phyloP scores from a whole-genome alignment of 2,888 invertebrate genomes.

The Spisula solida region DNA sequence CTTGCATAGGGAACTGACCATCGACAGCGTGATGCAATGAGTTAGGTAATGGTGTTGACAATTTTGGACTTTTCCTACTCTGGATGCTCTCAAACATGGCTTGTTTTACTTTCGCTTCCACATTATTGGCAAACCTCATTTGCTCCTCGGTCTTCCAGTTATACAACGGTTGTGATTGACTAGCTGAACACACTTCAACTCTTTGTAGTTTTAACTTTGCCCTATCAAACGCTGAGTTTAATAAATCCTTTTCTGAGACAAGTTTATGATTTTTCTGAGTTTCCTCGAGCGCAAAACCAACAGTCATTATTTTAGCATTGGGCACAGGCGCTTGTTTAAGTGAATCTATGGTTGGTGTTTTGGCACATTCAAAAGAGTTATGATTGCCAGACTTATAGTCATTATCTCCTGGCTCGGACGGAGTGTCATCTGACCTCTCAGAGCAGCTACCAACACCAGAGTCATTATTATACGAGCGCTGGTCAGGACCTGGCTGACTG shows the following conservation, averaged over 20 bases:
- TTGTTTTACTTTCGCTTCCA: conserved; percentile 49
- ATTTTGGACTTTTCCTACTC: conserved; percentile 67
- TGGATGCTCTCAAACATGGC: conserved; percentile 49
- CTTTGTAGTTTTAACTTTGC: conserved; percentile 63
- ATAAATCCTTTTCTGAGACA: conserved; percentile 58
- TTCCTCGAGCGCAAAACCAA: conserved; percentile 76
- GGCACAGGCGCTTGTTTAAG: conserved; percentile 60
- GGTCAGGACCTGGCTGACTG: conserved; percentile 75
- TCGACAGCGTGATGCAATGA: conserved; percentile 48
- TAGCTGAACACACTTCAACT: conserved; percentile 66
- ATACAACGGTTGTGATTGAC: conserved; percentile 57
- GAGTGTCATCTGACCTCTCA: conserved; percentile 83
- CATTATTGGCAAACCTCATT: conserved; percentile 54
- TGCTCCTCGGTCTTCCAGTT: conserved; percentile 51
- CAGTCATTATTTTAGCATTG: conserved; percentile 76
- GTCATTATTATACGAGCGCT: conserved; percentile 82
- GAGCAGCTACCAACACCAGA: conserved; percentile 84
- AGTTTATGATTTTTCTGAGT: conserved; percentile 66
- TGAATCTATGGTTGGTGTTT: conserved; percentile 59
- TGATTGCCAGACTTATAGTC: conserved; percentile 76
- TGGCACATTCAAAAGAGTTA: conserved; percentile 72
- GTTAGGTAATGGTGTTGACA: conserved; percentile 50
- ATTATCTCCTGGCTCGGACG: conserved; percentile 82
- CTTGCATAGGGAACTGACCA: conserved; percentile 67
- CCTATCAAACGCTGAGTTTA: conserved; percentile 60